phyloP scores from a whole-genome alignment of 2,113 vertebrate genomes.

The Sphyrna mokarran region DNA sequence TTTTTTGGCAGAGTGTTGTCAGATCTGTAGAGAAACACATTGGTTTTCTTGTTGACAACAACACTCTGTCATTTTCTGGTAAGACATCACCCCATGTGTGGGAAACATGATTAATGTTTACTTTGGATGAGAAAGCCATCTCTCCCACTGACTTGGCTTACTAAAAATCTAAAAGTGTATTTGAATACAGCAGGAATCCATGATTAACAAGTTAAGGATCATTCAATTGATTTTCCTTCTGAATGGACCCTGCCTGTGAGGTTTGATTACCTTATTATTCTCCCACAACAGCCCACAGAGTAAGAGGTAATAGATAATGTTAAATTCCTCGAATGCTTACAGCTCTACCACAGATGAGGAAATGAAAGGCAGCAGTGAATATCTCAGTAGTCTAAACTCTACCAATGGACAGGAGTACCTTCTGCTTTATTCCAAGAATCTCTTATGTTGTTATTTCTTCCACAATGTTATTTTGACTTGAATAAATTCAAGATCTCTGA shows the following conservation, averaged over 20 bases:
- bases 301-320: not conserved
- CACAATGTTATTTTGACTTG: not conserved
- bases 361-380: not conserved
- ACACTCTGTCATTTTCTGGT: too few species aligned
- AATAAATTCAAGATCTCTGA: not conserved
- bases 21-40: too few species aligned
- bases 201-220: constrained; percentile 4
- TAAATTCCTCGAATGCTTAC: not conserved
- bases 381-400: not conserved
- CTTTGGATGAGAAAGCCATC: not conserved
- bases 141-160: not conserved
- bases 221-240: not conserved
- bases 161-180: not conserved
- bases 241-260: not conserved
- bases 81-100: too few species aligned
- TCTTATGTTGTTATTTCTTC: not conserved
- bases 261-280: not conserved
- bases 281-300: not conserved
- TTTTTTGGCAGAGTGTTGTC: too few species aligned
- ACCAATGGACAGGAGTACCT: not conserved
- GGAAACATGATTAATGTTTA: not conserved
- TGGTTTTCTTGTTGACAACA: too few species aligned
- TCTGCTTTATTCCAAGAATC: not conserved
- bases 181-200: not conserved
- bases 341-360: not conserved